Evolutionary conservation across 2,113 vertebrate genomes (phyloP).

Genomic region (Lethenteron camtschaticum): DNA sequence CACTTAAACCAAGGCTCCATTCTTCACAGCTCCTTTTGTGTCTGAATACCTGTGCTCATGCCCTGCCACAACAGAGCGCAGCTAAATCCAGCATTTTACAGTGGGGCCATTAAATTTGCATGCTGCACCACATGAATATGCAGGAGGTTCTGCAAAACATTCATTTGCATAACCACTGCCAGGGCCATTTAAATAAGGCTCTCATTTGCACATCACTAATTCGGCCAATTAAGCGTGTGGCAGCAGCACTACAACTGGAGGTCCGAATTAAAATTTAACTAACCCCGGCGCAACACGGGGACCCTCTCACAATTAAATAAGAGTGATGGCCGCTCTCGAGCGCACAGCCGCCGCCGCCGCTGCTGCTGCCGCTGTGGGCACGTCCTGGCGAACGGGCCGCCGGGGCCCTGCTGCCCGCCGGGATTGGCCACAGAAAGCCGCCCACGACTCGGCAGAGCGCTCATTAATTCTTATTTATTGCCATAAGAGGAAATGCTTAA

Average conservation of each 20-base stretch:
- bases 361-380: too few species aligned
- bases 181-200: conserved; percentile 5
- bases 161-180: conserved; percentile 6
- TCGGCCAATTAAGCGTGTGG: conserved; percentile 2
- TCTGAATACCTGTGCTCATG: background rate
- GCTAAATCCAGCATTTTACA: background rate
- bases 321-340: background rate
- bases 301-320: conserved; percentile 4
- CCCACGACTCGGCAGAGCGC: too few species aligned
- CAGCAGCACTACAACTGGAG: conserved; percentile 3
- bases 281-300: background rate
- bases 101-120: conserved; percentile 6
- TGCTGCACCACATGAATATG: conserved; percentile 5
- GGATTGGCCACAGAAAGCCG: too few species aligned
- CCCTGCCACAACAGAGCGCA: background rate
- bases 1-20: background rate
- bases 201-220: conserved; percentile 5
- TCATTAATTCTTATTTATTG: too few species aligned
- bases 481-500: too few species aligned
- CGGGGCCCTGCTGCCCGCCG: too few species aligned
- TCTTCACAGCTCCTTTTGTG: background rate
- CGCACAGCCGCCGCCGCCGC: background rate
- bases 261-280: conserved; percentile 6
- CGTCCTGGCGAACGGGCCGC: too few species aligned
- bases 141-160: background rate